Conservation (phyloP, 2,113 vertebrate species). For the Saccopteryx bilineata region DNA sequence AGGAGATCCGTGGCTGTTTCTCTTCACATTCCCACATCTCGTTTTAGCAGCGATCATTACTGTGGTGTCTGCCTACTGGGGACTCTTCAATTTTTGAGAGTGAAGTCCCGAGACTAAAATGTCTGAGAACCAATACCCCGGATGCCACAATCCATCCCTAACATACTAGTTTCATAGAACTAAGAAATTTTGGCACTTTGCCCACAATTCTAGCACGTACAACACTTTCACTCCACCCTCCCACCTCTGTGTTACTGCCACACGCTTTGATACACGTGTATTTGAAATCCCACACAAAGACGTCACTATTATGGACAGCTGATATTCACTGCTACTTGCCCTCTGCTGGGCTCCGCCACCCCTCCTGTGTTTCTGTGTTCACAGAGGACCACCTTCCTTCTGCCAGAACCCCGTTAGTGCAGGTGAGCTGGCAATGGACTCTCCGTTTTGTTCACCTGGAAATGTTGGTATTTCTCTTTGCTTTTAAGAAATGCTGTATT, state of each 20-base stretch:
- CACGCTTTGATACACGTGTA: not conserved
- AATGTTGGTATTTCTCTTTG: not conserved
- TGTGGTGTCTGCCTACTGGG: not conserved
- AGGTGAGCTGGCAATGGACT: not conserved
- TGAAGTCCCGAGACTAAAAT: not conserved
- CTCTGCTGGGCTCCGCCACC: not conserved
- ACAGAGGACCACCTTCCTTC: not conserved
- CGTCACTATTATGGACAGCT: not conserved
- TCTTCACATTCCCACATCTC: not conserved
- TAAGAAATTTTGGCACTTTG: not conserved
- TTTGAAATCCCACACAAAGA: not conserved
- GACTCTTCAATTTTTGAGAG: not conserved
- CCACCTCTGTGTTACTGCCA: not conserved
- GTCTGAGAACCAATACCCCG: not conserved
- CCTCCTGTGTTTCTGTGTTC: not conserved
- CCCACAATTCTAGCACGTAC: not conserved
- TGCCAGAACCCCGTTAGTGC: not conserved
- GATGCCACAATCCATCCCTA: not conserved
- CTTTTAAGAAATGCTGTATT: constrained; percentile 46
- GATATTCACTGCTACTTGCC: not conserved
- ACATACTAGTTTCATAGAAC: not conserved
- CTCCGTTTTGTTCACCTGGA: not conserved
- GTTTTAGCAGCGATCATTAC: not conserved
- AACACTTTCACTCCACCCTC: not conserved
- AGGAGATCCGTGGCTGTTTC: not conserved